Base-by-base conservation (phyloP, 2,888 invertebrate species). In the Lasiommata megera region DNA sequence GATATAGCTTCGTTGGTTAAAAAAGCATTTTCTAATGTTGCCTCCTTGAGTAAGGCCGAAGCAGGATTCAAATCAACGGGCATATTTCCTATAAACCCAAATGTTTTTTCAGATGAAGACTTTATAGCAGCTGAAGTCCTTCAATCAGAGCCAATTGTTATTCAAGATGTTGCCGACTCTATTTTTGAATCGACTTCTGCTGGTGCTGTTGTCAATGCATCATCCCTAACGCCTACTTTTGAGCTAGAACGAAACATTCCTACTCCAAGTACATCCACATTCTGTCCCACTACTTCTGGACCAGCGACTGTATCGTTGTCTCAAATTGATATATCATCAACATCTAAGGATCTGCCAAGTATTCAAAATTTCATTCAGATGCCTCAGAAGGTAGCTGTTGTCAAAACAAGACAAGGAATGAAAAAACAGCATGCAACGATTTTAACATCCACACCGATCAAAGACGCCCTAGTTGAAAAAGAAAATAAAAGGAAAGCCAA, bases 381-480 rank as follows among this genome's bases (percentile, higher is more conserved):
- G 54, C 62, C 65, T 56, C 16, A 58, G 17, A 65, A 59, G 41
- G 28, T 41, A 41, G 17, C 41, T 41, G 41, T 41, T 41, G 41
- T 41, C 41, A 41, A 41, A 9, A 41, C 41, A 41, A 41, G 17
- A 17, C 41, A 41, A 41, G 41, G 41, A 41, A 28, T 28, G 28
- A 65, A 54, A n/a, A 71, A 74, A 61, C 75, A 72, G 57, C 70
- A 73, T 37, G 69, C 71, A 31, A 70, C 67, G 44, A 65, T 72
- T 62, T 67, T 70, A 61, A 74, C 70, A 43, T 67, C 66, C 58
- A 75, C 73, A 23, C 69, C 72, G 61, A 1, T 66, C 1, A 73
- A 73, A 67, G 66, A 70, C 55, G 64, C 50, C 52, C 60, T 72
- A 44, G 1, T 67, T 63, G 69, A 69, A 68, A 69, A 67, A 28